Evolutionary conservation across 2,797 vertebrate species (phyloP).

Genomic region (Channallabes apus): DNA sequence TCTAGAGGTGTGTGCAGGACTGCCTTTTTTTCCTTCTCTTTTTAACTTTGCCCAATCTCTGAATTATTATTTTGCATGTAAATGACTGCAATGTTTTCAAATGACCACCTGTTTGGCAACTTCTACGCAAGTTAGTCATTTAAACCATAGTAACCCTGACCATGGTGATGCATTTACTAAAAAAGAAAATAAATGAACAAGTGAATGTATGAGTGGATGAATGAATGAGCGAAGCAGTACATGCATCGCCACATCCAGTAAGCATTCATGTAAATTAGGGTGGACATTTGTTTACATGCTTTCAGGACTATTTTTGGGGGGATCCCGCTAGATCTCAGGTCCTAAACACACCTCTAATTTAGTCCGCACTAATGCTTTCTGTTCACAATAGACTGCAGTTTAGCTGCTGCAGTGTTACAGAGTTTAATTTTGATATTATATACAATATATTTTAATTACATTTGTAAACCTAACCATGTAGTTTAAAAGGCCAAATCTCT

Average conservation of each 20-base stretch:
- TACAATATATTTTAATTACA: background rate
- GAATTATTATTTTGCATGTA: background rate
- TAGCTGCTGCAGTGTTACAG: background rate
- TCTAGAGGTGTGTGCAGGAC: slow-evolving; percentile 5
- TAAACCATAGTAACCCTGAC: background rate
- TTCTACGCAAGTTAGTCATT: background rate
- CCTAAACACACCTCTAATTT: background rate
- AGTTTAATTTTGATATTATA: background rate
- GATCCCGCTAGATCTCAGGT: background rate
- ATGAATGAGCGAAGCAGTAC: background rate
- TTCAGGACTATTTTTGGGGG: background rate
- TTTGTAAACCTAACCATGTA: background rate
- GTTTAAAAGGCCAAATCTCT: background rate
- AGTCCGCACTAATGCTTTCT: background rate
- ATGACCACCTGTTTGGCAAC: background rate
- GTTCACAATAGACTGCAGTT: background rate
- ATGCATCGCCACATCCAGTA: background rate
- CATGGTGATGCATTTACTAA: background rate
- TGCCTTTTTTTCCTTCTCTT: background rate
- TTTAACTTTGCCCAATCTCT: background rate
- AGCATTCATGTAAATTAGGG: background rate
- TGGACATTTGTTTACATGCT: background rate
- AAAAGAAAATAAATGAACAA: background rate
- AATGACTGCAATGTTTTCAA: background rate
- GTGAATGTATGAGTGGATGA: background rate